Conservation (phyloP, 2,888 invertebrate genomes). For the Ochlodes sylvanus region DNA sequence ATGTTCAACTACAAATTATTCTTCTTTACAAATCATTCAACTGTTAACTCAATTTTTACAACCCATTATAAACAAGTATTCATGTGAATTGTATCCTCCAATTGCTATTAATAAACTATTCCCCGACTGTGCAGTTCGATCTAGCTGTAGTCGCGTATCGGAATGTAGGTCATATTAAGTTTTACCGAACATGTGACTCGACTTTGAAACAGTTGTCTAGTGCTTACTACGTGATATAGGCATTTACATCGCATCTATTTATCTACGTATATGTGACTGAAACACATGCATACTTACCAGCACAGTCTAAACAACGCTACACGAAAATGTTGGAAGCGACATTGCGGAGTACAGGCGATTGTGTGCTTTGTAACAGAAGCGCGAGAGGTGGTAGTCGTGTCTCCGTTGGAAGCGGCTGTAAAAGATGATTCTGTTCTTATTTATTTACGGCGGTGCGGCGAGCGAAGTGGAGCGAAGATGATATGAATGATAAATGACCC, state of each 20-base stretch:
- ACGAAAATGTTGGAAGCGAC: slow-evolving; percentile 52
- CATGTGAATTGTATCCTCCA: no score
- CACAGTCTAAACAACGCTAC: slow-evolving; percentile 59
- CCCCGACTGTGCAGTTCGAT: slow-evolving; percentile 26
- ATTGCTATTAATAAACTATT: no score
- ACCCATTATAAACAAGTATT: no score
- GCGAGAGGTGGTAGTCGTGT: slow-evolving; percentile 54
- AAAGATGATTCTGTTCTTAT: slow-evolving; percentile 85
- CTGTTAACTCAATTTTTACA: no score
- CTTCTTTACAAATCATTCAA: no score
- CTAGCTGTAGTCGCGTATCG: slow-evolving; percentile 42
- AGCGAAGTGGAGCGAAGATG: slow-evolving; percentile 86
- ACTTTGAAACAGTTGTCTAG: slow-evolving; percentile 55
- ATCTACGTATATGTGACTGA: slow-evolving; percentile 65
- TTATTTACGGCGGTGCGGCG: slow-evolving; percentile 85
- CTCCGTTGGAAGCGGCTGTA: slow-evolving; percentile 67
- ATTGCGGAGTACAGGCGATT: slow-evolving; percentile 42
- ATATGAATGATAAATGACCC: slow-evolving; percentile 86
- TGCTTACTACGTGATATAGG: slow-evolving; percentile 41
- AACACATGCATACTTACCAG: slow-evolving; percentile 79
- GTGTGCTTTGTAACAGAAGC: slow-evolving; percentile 42
- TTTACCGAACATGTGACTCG: slow-evolving; percentile 60
- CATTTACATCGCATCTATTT: slow-evolving; percentile 56
- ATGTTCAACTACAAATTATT: no score
- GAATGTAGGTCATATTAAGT: slow-evolving; percentile 52